Conservation (phyloP, 2,113 vertebrate genomes). For the Donacobius atricapilla region DNA sequence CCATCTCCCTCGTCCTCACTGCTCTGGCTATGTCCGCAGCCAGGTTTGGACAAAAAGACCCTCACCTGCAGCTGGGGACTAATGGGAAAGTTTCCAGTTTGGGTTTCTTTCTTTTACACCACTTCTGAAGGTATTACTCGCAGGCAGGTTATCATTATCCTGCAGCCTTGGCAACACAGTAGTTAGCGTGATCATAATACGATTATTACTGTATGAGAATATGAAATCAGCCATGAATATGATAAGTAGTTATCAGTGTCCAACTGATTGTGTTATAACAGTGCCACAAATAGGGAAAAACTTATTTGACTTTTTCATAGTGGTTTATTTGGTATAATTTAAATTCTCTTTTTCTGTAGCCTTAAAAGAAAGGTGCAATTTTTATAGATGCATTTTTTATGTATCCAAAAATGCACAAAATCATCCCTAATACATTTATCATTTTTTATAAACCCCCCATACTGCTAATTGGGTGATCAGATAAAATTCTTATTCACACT, state of each 20-base stretch:
- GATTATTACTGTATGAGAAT: neutral
- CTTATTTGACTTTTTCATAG: neutral
- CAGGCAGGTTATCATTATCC: neutral
- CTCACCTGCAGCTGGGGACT: neutral
- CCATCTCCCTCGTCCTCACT: neutral
- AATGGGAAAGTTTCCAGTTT: neutral
- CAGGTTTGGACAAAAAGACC: neutral
- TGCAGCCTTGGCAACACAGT: neutral
- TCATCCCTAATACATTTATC: neutral
- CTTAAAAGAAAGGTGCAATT: neutral
- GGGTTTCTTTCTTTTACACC: neutral
- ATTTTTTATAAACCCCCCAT: neutral
- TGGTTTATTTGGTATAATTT: neutral
- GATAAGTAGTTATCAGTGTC: neutral
- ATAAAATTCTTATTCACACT: neutral
- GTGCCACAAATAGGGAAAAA: neutral
- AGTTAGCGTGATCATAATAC: neutral
- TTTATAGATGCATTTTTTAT: neutral
- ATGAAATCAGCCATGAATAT: slow-evolving; percentile 17
- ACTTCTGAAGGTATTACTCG: neutral
- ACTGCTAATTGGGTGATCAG: neutral
- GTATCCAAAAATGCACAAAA: neutral
- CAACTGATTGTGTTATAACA: neutral
- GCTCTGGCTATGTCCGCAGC: accelerated
- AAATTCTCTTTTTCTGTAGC: neutral